Conservation (phyloP, 2,888 invertebrate species). For the Drosophila pseudotakahashii region DNA sequence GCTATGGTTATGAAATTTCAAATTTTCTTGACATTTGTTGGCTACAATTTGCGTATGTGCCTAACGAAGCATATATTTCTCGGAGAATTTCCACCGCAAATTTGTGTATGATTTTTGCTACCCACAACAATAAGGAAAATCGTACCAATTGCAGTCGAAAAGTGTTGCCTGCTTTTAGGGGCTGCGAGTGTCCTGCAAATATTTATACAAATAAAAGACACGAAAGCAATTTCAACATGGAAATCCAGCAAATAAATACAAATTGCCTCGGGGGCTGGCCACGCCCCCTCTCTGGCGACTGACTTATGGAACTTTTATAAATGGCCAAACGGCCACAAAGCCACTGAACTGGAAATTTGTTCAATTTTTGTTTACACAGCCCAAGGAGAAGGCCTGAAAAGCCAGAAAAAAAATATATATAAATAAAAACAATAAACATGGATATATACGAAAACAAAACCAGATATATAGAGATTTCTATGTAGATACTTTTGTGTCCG, state of each 20-base stretch:
- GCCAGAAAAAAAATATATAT: not conserved
- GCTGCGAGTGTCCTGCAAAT: slow-evolving; percentile 50
- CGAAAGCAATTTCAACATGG: slow-evolving; percentile 64
- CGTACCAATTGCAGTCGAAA: slow-evolving; percentile 40
- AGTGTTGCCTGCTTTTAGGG: slow-evolving; percentile 54
- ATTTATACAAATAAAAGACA: slow-evolving; percentile 75
- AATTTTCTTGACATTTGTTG: slow-evolving; percentile 55
- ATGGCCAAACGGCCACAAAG: slow-evolving; percentile 73
- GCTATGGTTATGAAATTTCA: slow-evolving; percentile 65
- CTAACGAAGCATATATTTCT: slow-evolving; percentile 65
- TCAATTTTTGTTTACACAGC: slow-evolving; percentile 75
- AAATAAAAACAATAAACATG: slow-evolving; percentile 38
- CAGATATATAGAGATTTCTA: slow-evolving; percentile 14
- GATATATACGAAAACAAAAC: slow-evolving; percentile 7
- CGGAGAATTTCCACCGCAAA: slow-evolving; percentile 56
- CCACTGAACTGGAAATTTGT: slow-evolving; percentile 80
- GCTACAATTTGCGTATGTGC: slow-evolving; percentile 72
- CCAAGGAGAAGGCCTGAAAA: slow-evolving; percentile 43
- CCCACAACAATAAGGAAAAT: slow-evolving; percentile 2
- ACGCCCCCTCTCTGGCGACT: slow-evolving; percentile 34
- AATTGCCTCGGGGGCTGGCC: slow-evolving; percentile 54
- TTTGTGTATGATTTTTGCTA: slow-evolving; percentile 74
- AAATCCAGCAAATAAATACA: slow-evolving; percentile 76
- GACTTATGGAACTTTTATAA: slow-evolving; percentile 37
- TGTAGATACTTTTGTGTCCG: slow-evolving; percentile 8